These are phyloP conservation scores for Chondrilla cf. caribensis DNA, from an alignment of 37 sponge, comb jelly and placozoan species.

Conservation along the genomic window DNA sequence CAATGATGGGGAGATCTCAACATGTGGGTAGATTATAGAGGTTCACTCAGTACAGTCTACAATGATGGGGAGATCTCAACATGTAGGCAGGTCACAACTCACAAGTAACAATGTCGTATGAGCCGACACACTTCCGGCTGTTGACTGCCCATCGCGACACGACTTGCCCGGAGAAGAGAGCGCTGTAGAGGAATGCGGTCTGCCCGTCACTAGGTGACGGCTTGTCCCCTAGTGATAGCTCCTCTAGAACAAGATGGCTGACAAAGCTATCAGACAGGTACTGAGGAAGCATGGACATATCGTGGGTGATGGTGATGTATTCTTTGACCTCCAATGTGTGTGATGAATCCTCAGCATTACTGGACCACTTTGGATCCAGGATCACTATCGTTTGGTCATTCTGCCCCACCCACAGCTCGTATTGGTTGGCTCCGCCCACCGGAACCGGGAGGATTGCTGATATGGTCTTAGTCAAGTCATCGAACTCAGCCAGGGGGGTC, in stretches of 20 bases:
- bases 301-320: slow-evolving; percentile 31
- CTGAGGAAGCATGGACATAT: slow-evolving; percentile 37
- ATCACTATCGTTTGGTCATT: slow-evolving; percentile 37
- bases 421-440: neutral
- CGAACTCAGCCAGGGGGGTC: neutral
- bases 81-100: neutral
- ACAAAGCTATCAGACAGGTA: slow-evolving; percentile 35
- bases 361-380: slow-evolving; percentile 38
- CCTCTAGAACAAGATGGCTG: neutral
- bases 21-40: too few relatives aligned
- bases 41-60: too few relatives aligned
- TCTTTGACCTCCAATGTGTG: slow-evolving; percentile 29
- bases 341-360: too few relatives aligned
- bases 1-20: neutral
- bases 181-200: slow-evolving; percentile 47
- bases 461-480: slow-evolving; percentile 23
- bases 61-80: neutral
- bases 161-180: slow-evolving; percentile 54
- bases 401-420: slow-evolving; percentile 81
- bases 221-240: neutral
- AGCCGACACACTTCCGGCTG: too few relatives aligned
- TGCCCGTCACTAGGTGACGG: neutral
- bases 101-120: neutral
- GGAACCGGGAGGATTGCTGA: slow-evolving; percentile 5
- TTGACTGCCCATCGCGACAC: slow-evolving; percentile 47